These are phyloP conservation scores for Cynocephalus volans DNA, from an alignment of 2,113 vertebrate genomes.

Conservation along the genomic window DNA sequence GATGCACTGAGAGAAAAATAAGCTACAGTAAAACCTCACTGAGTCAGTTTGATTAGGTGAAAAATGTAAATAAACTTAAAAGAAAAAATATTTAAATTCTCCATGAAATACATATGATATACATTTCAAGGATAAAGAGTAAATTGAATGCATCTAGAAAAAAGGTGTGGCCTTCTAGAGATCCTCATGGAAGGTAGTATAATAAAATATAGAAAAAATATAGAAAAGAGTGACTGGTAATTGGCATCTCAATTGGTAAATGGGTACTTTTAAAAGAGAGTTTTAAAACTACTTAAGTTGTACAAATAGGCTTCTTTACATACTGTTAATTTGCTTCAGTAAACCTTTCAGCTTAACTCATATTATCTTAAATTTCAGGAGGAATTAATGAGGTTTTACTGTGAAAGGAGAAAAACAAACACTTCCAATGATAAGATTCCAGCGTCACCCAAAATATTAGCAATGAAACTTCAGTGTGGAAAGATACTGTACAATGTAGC, in stretches of 20 bases:
- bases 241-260: background rate
- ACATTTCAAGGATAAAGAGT: constrained; percentile 26
- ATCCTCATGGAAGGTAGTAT: background rate
- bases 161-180: background rate
- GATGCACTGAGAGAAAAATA: constrained; percentile 57
- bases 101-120: constrained; percentile 36
- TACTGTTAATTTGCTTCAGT: constrained; percentile 3
- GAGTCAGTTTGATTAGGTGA: background rate
- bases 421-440: constrained; percentile 43
- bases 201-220: too few species aligned
- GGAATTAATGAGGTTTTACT: constrained; percentile 73
- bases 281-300: constrained; percentile 10
- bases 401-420: constrained; percentile 56
- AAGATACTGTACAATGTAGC: background rate
- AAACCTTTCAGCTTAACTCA: constrained; percentile 55
- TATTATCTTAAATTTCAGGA: constrained; percentile 53
- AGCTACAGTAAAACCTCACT: constrained; percentile 60
- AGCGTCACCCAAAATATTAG: constrained; percentile 17
- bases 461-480: constrained; percentile 6
- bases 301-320: background rate
- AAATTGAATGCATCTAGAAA: constrained; percentile 21
- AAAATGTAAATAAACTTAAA: constrained; percentile 17
- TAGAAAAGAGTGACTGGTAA: background rate
- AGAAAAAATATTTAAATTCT: constrained; percentile 46
- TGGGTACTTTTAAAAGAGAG: constrained; percentile 17